Evolutionary conservation across 2,113 vertebrate species (phyloP), one percentile per base, ranked within the genome.

Genomic region (Dascyllus trimaculatus): DNA sequence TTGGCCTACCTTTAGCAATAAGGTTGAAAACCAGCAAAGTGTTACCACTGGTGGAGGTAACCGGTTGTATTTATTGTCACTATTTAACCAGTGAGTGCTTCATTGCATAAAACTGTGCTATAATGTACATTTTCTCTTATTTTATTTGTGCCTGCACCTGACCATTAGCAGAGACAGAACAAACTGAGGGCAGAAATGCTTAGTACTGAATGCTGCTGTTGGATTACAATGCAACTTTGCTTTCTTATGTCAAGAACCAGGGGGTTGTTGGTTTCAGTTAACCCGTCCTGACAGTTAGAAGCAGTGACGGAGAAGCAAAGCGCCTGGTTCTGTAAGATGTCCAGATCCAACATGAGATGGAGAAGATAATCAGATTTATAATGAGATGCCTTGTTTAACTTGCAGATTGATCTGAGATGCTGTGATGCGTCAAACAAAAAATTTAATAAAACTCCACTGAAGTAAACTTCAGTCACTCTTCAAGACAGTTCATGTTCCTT

Each of bases 331-430:
- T 56, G n/a, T 43, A 51, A 43, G 43, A 79, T 69, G 63, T 67
- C 48, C 49, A 63, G 22, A 52, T 19, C 53, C 38, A 19, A 49
- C 25, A 71, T 19, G 38, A 54, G 32, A 66, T 22, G 15, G 51
- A 58, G 25, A 59, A 68, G 51, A 59, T 69, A 58, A 69, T 66
- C 49, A 46, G 26, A 67, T 70, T 63, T 45, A 64, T 53, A 18
- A 40, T 53, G 32, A 76, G 53, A 74, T 19, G 57, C 29, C 29
- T 49, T 59, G 60, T 82, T 75, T 77, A 62, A 75, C 61, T 49
- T 11, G 35, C 59, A 78, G 60, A 82, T 49, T 62, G 59, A 82
- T 80, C 64, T 40, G 32, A 57, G 78, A 11, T 17, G 53, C 52
- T 18, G 56, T 53, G 38, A 81, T 61, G 71, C 45, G 32, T 76